phyloP scores from a whole-genome alignment of 2,888 invertebrate species.

The Lycia hirtaria region DNA sequence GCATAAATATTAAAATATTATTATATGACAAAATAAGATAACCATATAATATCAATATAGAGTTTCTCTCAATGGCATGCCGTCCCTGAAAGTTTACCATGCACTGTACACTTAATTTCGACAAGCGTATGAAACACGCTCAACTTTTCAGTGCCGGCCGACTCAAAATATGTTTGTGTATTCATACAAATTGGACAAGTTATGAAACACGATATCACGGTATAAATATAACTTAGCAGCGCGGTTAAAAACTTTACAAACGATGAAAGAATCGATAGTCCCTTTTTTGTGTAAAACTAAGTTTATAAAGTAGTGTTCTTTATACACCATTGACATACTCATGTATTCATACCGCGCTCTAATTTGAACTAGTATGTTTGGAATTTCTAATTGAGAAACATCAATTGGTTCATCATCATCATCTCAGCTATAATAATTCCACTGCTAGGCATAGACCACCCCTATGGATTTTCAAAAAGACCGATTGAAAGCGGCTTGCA shows the following conservation, averaged over 20 bases:
- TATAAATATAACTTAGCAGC: constrained; percentile 1
- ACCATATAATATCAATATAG: not conserved
- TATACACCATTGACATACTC: no score
- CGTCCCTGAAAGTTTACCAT: constrained; percentile 2
- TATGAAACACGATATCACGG: not conserved
- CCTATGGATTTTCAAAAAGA: no score
- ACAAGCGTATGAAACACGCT: not conserved
- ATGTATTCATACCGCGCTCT: no score
- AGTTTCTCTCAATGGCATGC: not conserved
- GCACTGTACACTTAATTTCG: not conserved
- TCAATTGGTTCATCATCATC: no score
- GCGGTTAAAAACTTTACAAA: not conserved
- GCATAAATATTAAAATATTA: no score
- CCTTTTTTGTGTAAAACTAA: not conserved
- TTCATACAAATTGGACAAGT: not conserved
- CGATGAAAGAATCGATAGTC: not conserved
- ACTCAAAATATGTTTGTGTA: constrained; percentile 3
- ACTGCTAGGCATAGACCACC: no score
- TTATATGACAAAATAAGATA: no score
- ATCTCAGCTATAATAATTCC: no score
- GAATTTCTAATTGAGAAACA: no score
- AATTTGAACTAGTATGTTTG: no score
- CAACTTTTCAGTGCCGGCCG: not conserved
- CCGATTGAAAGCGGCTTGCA: no score
- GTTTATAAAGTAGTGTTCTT: no score